phyloP scores from a whole-genome alignment of 2,797 vertebrate species.

The Pantherophis vulpinus region DNA sequence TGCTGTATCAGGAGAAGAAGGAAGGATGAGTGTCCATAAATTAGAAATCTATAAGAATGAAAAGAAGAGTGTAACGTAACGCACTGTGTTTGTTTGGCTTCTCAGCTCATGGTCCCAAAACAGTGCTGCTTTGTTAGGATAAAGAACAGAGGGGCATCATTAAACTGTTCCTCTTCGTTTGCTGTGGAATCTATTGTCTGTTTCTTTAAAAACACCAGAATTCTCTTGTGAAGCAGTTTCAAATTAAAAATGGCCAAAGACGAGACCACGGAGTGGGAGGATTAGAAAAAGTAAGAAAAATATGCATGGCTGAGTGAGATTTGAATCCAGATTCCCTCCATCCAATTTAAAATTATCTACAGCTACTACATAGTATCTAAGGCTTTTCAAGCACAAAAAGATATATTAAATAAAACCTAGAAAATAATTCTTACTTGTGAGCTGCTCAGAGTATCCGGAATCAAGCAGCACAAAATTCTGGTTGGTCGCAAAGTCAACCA shows the following conservation, averaged over 20 bases:
- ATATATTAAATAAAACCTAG: not conserved
- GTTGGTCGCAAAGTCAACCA: not conserved
- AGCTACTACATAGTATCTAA: not conserved
- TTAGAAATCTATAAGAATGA: not conserved
- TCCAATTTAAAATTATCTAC: not conserved
- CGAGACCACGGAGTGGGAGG: not conserved
- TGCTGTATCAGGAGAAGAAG: not conserved
- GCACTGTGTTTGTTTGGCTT: not conserved
- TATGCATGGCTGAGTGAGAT: not conserved
- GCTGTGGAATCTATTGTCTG: conserved; percentile 18
- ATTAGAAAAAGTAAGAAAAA: not conserved
- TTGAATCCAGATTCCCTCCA: not conserved
- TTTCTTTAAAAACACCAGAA: not conserved
- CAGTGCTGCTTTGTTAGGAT: conserved; percentile 63
- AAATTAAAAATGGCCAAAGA: conserved; percentile 32
- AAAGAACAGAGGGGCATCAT: conserved; percentile 52
- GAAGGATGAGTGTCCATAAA: not conserved
- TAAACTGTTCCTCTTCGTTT: conserved; percentile 47
- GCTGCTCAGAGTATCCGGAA: not conserved
- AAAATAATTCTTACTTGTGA: not conserved
- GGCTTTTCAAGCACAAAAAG: not conserved
- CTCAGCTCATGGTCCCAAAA: not conserved
- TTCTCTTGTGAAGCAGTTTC: not conserved
- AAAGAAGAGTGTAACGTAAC: conserved; percentile 26
- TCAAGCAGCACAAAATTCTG: not conserved